Conservation (phyloP, 2,113 vertebrate genomes). For the Nansenia antarctica region DNA sequence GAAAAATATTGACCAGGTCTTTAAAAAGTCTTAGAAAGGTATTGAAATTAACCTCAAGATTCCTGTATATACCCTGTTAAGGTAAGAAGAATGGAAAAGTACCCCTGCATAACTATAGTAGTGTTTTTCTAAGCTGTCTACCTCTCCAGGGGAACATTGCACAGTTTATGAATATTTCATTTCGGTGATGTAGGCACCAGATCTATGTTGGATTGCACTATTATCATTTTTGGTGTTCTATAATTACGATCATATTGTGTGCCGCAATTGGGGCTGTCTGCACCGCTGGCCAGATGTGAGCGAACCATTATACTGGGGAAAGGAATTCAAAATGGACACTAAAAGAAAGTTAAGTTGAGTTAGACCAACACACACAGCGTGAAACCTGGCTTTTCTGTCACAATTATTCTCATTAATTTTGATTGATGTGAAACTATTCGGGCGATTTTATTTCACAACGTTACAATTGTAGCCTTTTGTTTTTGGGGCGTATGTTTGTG, state of each 20-base stretch:
- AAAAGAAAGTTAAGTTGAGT: neutral
- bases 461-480: neutral
- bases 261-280: neutral
- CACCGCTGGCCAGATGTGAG: conserved; percentile 72
- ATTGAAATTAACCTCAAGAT: too few relatives aligned
- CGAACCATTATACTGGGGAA: conserved; percentile 15
- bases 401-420: neutral
- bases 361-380: neutral
- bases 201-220: neutral
- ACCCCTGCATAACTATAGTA: neutral
- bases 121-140: neutral
- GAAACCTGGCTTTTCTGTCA: neutral
- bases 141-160: neutral
- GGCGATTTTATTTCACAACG: too few relatives aligned
- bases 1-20: too few relatives aligned
- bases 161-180: neutral
- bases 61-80: too few relatives aligned
- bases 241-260: neutral
- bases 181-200: neutral
- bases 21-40: too few relatives aligned
- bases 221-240: too few relatives aligned
- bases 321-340: conserved; percentile 69
- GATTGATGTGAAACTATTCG: neutral
- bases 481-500: neutral
- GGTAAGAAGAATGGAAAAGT: neutral